Evolutionary conservation across 2,888 invertebrate genomes (phyloP).

Genomic region (Nasonovia ribisnigri): DNA sequence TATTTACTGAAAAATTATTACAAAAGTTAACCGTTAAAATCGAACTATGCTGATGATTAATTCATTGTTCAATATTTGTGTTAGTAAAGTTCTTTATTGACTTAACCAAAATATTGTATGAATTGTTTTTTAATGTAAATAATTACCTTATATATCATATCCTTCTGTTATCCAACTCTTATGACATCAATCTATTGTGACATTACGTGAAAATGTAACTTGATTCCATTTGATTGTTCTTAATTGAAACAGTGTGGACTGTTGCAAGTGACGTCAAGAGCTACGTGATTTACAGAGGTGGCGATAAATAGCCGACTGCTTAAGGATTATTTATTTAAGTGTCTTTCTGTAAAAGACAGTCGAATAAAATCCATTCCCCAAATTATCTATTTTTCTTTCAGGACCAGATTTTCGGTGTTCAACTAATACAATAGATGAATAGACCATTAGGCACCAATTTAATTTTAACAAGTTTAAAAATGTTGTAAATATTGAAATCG

Average conservation of each 20-base stretch:
- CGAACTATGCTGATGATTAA: neutral
- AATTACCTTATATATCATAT: neutral
- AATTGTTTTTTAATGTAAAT: neutral
- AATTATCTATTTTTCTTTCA: conserved; percentile 26
- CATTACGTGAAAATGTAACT: conserved; percentile 31
- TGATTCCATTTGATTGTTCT: conserved; percentile 49
- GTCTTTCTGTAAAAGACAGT: conserved; percentile 58
- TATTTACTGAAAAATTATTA: neutral
- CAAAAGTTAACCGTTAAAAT: neutral
- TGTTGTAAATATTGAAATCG: neutral
- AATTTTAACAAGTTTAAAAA: neutral
- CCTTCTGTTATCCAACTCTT: neutral
- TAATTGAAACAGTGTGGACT: conserved; percentile 46
- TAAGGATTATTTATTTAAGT: conserved; percentile 54
- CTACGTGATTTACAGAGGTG: conserved; percentile 55
- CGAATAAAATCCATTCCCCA: conserved; percentile 14
- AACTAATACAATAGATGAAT: neutral
- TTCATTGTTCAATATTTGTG: neutral
- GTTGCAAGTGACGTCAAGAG: conserved; percentile 61
- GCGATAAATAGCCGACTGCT: conserved; percentile 54
- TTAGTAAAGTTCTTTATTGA: neutral
- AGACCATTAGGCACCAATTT: neutral
- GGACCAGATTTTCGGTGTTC: neutral
- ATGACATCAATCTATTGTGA: conserved; percentile 28
- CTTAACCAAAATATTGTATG: neutral